Evolutionary conservation across 2,888 invertebrate genomes (phyloP).

Genomic region (Achlya flavicornis): DNA sequence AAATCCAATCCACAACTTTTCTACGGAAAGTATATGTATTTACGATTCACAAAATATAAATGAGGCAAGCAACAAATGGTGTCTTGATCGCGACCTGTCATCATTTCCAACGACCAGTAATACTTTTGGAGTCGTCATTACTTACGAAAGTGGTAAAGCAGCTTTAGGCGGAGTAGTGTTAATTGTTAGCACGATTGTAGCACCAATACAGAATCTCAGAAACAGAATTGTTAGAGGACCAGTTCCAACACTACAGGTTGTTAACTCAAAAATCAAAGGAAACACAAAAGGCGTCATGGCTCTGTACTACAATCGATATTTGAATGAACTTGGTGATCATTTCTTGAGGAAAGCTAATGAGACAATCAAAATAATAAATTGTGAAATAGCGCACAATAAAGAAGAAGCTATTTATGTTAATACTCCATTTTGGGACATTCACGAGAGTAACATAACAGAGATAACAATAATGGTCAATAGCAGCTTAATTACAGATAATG

Average conservation of each 20-base stretch:
- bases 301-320: constrained; percentile 93
- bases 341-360: constrained; percentile 95
- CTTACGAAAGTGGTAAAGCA: constrained; percentile 90
- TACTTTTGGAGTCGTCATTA: constrained; percentile 90
- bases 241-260: constrained; percentile 89
- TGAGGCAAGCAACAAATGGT: constrained; percentile 88
- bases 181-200: constrained; percentile 88
- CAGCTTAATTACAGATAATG: constrained; percentile 93
- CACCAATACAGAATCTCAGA: constrained; percentile 88
- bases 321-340: constrained; percentile 93
- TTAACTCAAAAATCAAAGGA: constrained; percentile 89
- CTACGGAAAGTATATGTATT: constrained; percentile 92
- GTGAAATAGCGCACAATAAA: constrained; percentile 91
- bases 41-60: constrained; percentile 89
- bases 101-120: constrained; percentile 95
- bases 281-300: constrained; percentile 92
- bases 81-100: constrained; percentile 91
- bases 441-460: constrained; percentile 94
- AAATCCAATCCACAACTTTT: constrained; percentile 94
- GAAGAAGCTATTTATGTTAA: constrained; percentile 92
- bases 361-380: constrained; percentile 90
- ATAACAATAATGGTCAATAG: constrained; percentile 95
- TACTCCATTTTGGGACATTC: constrained; percentile 94
- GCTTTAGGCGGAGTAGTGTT: constrained; percentile 93
- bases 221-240: constrained; percentile 91